Base-by-base conservation (phyloP, 1,140 invertebrate genomes). In the Latrodectus geometricus region DNA sequence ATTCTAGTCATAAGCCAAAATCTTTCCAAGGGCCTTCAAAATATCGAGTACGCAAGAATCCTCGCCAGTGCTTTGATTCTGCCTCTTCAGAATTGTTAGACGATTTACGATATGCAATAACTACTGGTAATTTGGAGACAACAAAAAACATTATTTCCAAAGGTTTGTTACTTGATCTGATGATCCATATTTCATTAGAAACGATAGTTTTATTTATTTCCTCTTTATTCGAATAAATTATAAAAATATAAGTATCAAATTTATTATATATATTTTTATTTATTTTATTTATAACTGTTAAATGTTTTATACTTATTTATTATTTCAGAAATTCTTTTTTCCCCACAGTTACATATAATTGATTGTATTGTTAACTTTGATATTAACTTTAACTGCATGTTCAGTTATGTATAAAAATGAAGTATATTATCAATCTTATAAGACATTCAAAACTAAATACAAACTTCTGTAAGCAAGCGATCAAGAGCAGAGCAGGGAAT, bases 81-180 rank as follows among this genome's bases (percentile, higher is more conserved):
- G 35, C 73, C 48, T 65, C 80, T n/a, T 74, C 70, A 17, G 73
- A 76, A n/a, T 14, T 20, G 4, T 56, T 85, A 35, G 82, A 91
- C 65, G 90, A 91, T 86, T 90, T 91, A 21, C 87, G 90, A 48
- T 89, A 89, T 84, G 90, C 89, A 9, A 87, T 90, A 20, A 89
- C 90, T 48, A 89, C 89, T 73, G 90, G 90, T 4, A 89, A 91
- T 84, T 66, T 89, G 4, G 88, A 90, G 20, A 84, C 84, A 0
- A 75, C 91, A 0, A 87, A 89, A 84, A 69, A 87, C 11, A 88
- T 88, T 20, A 68, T 91, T 20, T 88, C 90, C 8, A 74, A 89
- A 88, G 91, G 90, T 88, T 77, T 88, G 50, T 86, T 50, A 70
- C 5, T 35, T 35, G 35, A 35, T 35, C 35, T 3, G 5, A 35